These are phyloP conservation scores for Bucorvus abyssinicus DNA, from an alignment of 2,797 vertebrate species.

Conservation along the genomic window DNA sequence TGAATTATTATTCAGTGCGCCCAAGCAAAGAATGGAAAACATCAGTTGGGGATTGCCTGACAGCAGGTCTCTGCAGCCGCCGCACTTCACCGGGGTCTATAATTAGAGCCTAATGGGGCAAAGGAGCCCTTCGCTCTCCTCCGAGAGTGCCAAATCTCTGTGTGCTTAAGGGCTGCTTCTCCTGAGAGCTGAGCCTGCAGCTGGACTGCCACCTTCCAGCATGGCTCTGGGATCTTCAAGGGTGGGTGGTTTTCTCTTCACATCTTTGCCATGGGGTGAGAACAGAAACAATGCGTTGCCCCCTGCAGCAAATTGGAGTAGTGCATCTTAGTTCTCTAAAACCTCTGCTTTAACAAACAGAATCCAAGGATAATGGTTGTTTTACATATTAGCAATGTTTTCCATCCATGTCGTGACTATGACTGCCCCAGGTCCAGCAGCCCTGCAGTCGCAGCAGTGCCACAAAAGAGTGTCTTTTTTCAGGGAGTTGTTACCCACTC, in stretches of 20 bases:
- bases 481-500: not conserved
- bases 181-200: not conserved
- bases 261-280: not conserved
- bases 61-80: not conserved
- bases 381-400: not conserved
- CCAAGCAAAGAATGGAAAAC: not conserved
- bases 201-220: not conserved
- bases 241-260: not conserved
- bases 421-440: not conserved
- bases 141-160: not conserved
- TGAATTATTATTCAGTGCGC: not conserved
- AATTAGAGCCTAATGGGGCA: not conserved
- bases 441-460: not conserved
- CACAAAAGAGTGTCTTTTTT: not conserved
- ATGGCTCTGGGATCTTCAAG: not conserved
- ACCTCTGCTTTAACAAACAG: not conserved
- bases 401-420: not conserved
- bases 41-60: not conserved
- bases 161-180: not conserved
- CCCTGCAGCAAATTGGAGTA: not conserved
- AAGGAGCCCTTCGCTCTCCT: not conserved
- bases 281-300: not conserved
- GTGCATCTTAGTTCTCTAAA: not conserved
- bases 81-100: not conserved
- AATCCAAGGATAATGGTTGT: not conserved